These are phyloP conservation scores for Eulithis testata DNA, from an alignment of 2,888 invertebrate genomes.

Conservation along the genomic window DNA sequence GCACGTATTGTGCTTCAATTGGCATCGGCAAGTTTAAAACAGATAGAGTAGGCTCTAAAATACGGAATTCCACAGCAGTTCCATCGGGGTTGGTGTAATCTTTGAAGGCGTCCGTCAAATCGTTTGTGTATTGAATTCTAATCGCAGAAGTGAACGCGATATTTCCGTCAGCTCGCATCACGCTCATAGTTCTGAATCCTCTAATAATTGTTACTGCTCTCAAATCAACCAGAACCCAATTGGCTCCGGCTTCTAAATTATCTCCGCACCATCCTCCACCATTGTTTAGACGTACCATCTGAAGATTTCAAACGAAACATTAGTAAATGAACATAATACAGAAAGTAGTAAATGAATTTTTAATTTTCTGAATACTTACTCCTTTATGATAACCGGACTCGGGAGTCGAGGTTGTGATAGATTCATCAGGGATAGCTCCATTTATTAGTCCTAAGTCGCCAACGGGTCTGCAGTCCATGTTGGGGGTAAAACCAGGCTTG, in stretches of 20 bases:
- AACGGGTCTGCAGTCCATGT: conserved; percentile 95
- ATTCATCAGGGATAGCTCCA: conserved; percentile 95
- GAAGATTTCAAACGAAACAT: conserved; percentile 41
- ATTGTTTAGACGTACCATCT: conserved; percentile 93
- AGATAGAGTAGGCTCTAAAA: conserved; percentile 95
- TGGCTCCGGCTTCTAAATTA: conserved; percentile 92
- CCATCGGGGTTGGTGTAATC: conserved; percentile 97
- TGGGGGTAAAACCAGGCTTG: conserved; percentile 91
- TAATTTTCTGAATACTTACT: conserved; percentile 73
- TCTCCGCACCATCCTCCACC: conserved; percentile 96
- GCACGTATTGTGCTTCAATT: conserved; percentile 94
- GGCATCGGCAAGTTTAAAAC: conserved; percentile 95
- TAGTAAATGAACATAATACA: conserved; percentile 12
- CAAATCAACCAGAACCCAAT: conserved; percentile 95
- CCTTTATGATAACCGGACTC: conserved; percentile 93
- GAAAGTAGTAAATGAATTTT: background rate
- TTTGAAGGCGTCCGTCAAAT: conserved; percentile 94
- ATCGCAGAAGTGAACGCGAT: conserved; percentile 96
- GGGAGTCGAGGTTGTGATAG: conserved; percentile 92
- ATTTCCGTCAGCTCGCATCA: conserved; percentile 91
- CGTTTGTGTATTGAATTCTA: conserved; percentile 94
- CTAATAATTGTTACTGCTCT: conserved; percentile 94
- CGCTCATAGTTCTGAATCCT: conserved; percentile 96
- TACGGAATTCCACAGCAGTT: conserved; percentile 96
- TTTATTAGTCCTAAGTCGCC: conserved; percentile 94